These are phyloP conservation scores for Tolypeutes matacus DNA, from an alignment of 2,797 vertebrate genomes.

Conservation along the genomic window DNA sequence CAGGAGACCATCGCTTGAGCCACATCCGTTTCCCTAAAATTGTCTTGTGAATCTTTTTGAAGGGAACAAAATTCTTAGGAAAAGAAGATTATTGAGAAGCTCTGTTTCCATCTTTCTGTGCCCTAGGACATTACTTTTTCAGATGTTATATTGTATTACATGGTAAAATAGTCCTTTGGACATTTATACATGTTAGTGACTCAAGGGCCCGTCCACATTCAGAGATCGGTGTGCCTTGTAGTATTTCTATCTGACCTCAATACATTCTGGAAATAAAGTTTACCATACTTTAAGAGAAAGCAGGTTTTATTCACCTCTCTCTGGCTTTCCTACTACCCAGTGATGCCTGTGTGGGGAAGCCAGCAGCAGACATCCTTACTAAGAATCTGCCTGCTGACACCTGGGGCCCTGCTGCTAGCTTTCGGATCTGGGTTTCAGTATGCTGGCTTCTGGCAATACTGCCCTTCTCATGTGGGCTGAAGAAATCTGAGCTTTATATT, in stretches of 20 bases:
- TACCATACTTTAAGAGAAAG: constrained; percentile 27
- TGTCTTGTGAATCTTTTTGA: constrained; percentile 66
- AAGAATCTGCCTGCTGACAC: neutral
- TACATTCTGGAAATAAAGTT: constrained; percentile 75
- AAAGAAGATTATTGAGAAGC: constrained; percentile 72
- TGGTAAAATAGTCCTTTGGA: neutral
- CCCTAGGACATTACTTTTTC: constrained; percentile 78
- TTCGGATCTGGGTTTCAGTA: neutral
- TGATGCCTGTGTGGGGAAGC: neutral
- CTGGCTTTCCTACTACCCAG: neutral
- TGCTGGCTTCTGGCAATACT: neutral
- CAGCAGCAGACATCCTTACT: neutral
- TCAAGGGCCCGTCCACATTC: constrained; percentile 41
- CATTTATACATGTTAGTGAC: constrained; percentile 71
- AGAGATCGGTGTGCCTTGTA: constrained; percentile 56
- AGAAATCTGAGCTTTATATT: constrained; percentile 18
- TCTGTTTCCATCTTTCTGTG: constrained; percentile 71
- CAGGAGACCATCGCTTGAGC: no score
- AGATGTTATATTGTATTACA: constrained; percentile 62
- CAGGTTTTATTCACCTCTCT: neutral
- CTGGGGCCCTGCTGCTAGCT: neutral
- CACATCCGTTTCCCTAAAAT: neutral
- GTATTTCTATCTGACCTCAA: constrained; percentile 78
- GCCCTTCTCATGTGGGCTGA: neutral
- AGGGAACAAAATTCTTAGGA: constrained; percentile 65